Base-by-base conservation (phyloP, 2,888 invertebrate species). In the Temnothorax unifasciatus region DNA sequence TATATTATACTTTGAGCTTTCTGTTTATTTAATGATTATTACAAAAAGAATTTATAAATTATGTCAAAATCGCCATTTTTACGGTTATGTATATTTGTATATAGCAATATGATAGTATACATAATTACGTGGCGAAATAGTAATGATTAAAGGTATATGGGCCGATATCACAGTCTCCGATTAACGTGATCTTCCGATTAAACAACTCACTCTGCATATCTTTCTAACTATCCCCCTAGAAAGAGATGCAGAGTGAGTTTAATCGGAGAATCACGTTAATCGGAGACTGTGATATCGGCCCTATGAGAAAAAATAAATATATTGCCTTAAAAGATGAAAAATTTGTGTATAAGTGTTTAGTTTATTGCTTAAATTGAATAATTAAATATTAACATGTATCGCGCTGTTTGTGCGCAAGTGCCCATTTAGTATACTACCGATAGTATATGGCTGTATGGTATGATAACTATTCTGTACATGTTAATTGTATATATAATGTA, bases 71-170 rank as follows among this genome's bases (percentile, higher is more conserved):
- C 11, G 4, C 9, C 15, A 59, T 21, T 66, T 59, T 59, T 71
- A 6, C 38, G 59, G 59, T 79, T 79, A 71, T 71, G 25, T 59
- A 2, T 59, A 25, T 25, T 11, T 73, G 21, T 15, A 21, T 34
- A 9, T 71, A 73, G 18, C 8, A 73, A 38, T 21, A 11, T 54
- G 21, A 21, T 34, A 50, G 4, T 34, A 50, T 5, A 69, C 15
- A 57, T 44, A 44, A 73, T 9, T 61, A 34, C 34, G 2, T 11
- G 25, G 13, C 13, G 3, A 25, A 57, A 25, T 57, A 38, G 29
- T 52, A 69, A 68, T 18, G 2, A 38, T 21, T 41, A 64, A 6
- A 54, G 6, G 0, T 38, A 38, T 54, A 13, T n/a, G n/a, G n/a
- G n/a, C n/a, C n/a, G n/a, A n/a, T n/a, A n/a, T n/a, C n/a, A n/a